Conservation (phyloP, 2,888 invertebrate species). For the Drosophila meridionalis region DNA sequence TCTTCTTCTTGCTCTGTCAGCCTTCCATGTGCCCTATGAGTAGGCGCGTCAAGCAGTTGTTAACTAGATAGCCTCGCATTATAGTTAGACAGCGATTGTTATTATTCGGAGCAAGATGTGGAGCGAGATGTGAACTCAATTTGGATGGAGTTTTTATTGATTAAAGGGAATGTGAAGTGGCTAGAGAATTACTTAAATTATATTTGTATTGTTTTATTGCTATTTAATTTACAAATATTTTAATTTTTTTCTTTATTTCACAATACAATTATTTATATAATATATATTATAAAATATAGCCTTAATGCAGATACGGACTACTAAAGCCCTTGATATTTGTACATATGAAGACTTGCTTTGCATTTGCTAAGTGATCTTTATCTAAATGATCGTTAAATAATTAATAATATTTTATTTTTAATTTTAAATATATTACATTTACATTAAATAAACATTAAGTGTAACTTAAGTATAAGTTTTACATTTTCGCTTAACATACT, state of each 20-base stretch:
- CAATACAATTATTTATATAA: background rate
- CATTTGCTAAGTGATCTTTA: too few relatives aligned
- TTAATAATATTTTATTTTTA: too few relatives aligned
- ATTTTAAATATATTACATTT: too few relatives aligned
- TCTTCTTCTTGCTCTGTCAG: conserved; percentile 29
- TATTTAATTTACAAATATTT: background rate
- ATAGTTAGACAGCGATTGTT: background rate
- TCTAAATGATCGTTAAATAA: too few relatives aligned
- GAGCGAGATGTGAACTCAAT: too few relatives aligned
- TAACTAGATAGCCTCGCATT: background rate
- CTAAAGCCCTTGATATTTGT: too few relatives aligned
- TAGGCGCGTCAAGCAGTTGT: background rate
- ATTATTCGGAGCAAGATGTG: background rate
- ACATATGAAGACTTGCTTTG: too few relatives aligned
- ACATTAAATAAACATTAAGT: too few relatives aligned
- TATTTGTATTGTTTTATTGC: background rate
- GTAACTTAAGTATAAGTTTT: too few relatives aligned
- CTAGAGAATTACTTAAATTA: background rate
- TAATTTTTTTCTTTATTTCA: background rate
- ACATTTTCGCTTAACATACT: too few relatives aligned
- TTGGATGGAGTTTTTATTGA: background rate
- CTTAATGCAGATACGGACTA: too few relatives aligned
- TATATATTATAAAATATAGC: background rate
- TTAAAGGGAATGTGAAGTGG: background rate
- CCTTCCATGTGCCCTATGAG: conserved; percentile 27